Base-by-base conservation (phyloP, 1,140 invertebrate species). In the Oscheius sp. region DNA sequence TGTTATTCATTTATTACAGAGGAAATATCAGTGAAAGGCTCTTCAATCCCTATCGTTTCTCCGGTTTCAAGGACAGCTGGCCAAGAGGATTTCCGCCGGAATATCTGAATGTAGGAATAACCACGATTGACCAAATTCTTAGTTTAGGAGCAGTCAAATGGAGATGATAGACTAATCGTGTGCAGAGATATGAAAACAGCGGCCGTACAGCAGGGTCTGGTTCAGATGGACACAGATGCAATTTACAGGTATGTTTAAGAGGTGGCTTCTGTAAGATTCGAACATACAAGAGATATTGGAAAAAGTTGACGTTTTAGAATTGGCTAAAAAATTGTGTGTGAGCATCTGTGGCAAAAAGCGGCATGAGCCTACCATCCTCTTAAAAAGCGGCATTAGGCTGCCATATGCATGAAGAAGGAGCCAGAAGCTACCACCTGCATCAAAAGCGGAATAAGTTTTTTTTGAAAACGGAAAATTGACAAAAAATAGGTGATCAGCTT, bases 181-280 rank as follows among this genome's bases (percentile, higher is more conserved):
- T 76, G 75, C 32, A 20, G 46, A 15, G 15, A 29, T 20, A 76
- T 69, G 73, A 45, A 23, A n/a, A 65, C 74, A 32, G 77, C 84
- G 13, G 34, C 75, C 2, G 82, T 85, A 34, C 83, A 84, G 70
- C 84, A 85, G 65, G 83, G 84, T 18, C 35, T 85, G 1, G 84
- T 84, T 10, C 79, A 83, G 58, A 80, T 82, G 2, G 84, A 85
- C 65, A 83, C 84, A 20, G 84, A 85, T 70, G 84, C 84, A 3
- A 78, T 85, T 49, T 85, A 75, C 73, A 49, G 84, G 58, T 68
- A 26, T 7, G 15, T 26, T 55, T 74, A 15, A 23, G 10, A n/a
- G n/a, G 4, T 55, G 4, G 10, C 29, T 4, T 66, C 10, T n/a
- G n/a, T n/a, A n/a, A n/a, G n/a, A n/a, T n/a, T n/a, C n/a, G n/a